Base-by-base conservation (phyloP, 2,888 invertebrate genomes). In the Neuroscelio doddi region DNA sequence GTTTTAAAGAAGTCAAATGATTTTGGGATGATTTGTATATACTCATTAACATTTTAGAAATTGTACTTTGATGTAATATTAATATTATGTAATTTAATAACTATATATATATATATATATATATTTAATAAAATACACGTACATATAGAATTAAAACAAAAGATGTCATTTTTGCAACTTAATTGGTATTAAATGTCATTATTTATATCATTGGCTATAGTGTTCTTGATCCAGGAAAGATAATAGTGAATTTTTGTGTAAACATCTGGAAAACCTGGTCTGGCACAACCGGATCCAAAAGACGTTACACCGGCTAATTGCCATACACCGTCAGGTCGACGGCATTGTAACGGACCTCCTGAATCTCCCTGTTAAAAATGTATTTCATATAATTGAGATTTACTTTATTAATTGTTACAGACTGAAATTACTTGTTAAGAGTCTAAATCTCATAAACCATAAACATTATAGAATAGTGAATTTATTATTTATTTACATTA, bases 221-320 rank as follows among this genome's bases (percentile, higher is more conserved):
- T 82, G 2, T 76, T 74, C 51, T 73, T 85, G 61, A 96, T 95
- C 96, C 96, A 96, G 17, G 92, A 90, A 42, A 94, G 87, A 78
- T 95, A 96, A 80, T 93, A 92, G 0, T 92, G 92, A 5, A 95
- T 89, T 75, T 92, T 89, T 0, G 95, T 94, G 80, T 95, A 96
- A 1, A 95, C 95, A 76, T 96, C 96, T 0, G 95, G 95, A 64
- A 91, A 95, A 0, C 95, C 95, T 14, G 93, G 91, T 62, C 93
- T 89, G 0, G 95, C 95, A 81, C 96, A 96, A 34, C 96, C 96
- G 0, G 95, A 95, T 0, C 96, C 96, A 78, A 96, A 96, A 0
- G 95, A 95, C 0, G 95, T 96, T 29, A 96, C 90, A 0, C 96
- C 96, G 0, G 92, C 92, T 26, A 96, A 86, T 77, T 93, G 93